These are phyloP conservation scores for Saccostrea echinata DNA, from an alignment of 1,140 invertebrate species.

Conservation along the genomic window DNA sequence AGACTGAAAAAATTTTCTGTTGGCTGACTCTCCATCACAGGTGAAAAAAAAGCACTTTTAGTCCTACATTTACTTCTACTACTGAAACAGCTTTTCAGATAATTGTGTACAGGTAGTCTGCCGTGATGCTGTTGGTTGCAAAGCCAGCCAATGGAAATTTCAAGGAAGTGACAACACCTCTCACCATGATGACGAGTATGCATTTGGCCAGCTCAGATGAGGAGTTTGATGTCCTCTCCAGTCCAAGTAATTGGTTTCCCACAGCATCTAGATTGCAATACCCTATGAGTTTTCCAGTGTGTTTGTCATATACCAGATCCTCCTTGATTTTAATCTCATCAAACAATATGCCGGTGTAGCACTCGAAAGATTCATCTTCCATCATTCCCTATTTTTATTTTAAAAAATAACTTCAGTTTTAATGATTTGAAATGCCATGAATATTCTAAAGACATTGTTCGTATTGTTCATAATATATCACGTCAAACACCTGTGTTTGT, in stretches of 20 bases:
- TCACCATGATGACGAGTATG: slow-evolving; percentile 59
- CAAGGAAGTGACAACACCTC: no score
- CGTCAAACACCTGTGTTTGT: no score
- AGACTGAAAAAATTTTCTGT: no score
- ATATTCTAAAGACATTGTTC: no score
- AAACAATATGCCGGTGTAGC: slow-evolving; percentile 54
- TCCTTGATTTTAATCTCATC: slow-evolving; percentile 60
- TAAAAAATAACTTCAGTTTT: no score
- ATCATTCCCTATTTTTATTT: slow-evolving; percentile 54
- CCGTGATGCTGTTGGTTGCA: slow-evolving; percentile 38
- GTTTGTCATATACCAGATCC: no score
- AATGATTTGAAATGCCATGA: no score
- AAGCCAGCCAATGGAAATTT: no score
- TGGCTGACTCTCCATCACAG: slow-evolving; percentile 61
- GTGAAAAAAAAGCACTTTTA: slow-evolving; percentile 56
- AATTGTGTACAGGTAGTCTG: slow-evolving; percentile 52
- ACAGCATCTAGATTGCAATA: slow-evolving; percentile 54
- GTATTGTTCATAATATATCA: no score
- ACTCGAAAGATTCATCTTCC: slow-evolving; percentile 24
- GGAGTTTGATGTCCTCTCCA: slow-evolving; percentile 40
- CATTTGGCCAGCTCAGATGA: slow-evolving; percentile 53
- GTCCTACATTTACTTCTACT: slow-evolving; percentile 39
- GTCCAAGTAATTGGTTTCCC: no score
- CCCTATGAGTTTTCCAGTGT: slow-evolving; percentile 62
- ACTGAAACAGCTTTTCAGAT: slow-evolving; percentile 54